phyloP scores from a whole-genome alignment of 2,113 vertebrate genomes.

The Diphyllodes magnificus region DNA sequence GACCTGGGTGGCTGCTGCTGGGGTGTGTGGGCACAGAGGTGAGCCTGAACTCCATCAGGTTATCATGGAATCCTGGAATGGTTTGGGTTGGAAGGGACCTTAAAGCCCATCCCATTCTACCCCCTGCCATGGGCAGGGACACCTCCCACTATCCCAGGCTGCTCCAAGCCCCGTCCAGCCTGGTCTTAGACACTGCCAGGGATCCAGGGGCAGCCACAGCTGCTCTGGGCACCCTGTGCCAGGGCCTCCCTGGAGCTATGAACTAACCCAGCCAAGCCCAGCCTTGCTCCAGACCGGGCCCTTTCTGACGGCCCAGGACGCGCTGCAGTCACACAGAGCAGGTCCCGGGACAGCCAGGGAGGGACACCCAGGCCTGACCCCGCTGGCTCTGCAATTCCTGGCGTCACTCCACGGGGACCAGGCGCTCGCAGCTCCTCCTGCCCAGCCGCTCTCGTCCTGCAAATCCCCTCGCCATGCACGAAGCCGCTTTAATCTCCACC shows the following conservation, averaged over 20 bases:
- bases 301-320: not conserved
- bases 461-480: not conserved
- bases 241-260: not conserved
- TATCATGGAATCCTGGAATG: not conserved
- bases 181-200: not conserved
- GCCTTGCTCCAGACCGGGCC: not conserved
- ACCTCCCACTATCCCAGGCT: fast-evolving
- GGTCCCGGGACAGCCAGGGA: not conserved
- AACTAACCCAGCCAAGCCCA: not conserved
- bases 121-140: not conserved
- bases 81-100: not conserved
- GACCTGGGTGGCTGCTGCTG: too few species aligned
- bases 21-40: fast-evolving
- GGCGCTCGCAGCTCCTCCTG: not conserved
- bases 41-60: not conserved
- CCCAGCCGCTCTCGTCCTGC: not conserved
- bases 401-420: not conserved
- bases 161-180: not conserved
- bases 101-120: fast-evolving
- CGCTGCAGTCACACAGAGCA: not conserved
- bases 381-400: not conserved
- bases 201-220: not conserved
- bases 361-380: not conserved
- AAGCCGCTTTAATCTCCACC: not conserved
- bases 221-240: not conserved